phyloP scores from a whole-genome alignment of 1,140 invertebrate genomes.

The Drosophila lowei region DNA sequence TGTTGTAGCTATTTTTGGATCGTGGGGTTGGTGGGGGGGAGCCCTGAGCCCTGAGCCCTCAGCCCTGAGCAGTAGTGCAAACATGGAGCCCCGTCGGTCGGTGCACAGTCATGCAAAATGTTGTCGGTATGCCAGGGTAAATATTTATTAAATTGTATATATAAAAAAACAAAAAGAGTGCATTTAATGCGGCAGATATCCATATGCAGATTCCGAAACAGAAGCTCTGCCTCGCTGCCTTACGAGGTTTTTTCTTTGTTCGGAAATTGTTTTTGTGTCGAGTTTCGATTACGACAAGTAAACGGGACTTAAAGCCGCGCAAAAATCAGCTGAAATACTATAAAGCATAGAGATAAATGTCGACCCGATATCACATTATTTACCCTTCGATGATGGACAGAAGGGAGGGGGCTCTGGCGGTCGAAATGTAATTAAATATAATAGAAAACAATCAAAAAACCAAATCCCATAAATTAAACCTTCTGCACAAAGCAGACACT shows the following conservation, averaged over 20 bases:
- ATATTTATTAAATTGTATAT: constrained; percentile 45
- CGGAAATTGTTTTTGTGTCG: constrained; percentile 21
- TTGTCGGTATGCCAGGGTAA: constrained; percentile 27
- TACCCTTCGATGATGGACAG: constrained; percentile 14
- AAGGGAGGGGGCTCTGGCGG: neutral
- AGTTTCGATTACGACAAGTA: constrained; percentile 42
- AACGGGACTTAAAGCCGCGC: constrained; percentile 46
- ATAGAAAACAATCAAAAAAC: constrained; percentile 74
- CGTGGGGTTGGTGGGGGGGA: constrained; percentile 6
- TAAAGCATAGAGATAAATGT: constrained; percentile 30
- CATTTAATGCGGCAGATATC: constrained; percentile 30
- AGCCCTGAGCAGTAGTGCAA: constrained; percentile 21
- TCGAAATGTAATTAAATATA: constrained; percentile 71
- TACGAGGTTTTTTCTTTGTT: constrained; percentile 22
- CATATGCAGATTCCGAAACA: constrained; percentile 4
- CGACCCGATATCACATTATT: constrained; percentile 54
- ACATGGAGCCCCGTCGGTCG: constrained; percentile 1
- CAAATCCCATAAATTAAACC: constrained; percentile 77
- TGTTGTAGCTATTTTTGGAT: constrained; percentile 16
- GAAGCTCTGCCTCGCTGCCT: neutral
- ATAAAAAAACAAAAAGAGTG: constrained; percentile 20
- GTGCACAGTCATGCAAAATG: constrained; percentile 18
- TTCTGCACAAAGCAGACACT: constrained; percentile 32
- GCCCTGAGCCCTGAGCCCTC: constrained; percentile 15
- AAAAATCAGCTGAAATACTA: neutral